Evolutionary conservation across 2,797 vertebrate species (phyloP).

Genomic region (Luscinia luscinia): DNA sequence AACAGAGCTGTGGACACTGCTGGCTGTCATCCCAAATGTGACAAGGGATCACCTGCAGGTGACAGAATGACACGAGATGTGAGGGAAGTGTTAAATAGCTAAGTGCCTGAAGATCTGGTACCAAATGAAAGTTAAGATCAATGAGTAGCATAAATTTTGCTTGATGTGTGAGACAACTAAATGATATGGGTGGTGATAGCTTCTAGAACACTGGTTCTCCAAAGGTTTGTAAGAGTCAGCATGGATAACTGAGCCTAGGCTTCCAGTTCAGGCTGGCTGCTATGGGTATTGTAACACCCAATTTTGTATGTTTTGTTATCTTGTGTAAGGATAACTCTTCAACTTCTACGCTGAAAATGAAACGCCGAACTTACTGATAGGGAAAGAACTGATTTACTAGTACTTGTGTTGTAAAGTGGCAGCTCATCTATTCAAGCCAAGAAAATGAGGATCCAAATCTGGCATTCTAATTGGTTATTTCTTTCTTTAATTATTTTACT

Average conservation of each 20-base stretch:
- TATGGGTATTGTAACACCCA: not conserved
- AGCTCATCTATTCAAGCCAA: not conserved
- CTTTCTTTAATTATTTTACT: not conserved
- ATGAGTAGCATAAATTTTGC: not conserved
- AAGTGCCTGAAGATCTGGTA: not conserved
- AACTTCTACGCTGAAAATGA: not conserved
- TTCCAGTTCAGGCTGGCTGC: not conserved
- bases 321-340: not conserved
- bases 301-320: not conserved
- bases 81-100: not conserved
- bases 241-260: not conserved
- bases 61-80: not conserved
- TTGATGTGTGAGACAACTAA: not conserved
- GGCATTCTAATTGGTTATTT: not conserved
- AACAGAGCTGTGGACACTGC: not conserved
- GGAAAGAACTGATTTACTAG: not conserved
- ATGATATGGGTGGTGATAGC: not conserved
- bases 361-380: not conserved
- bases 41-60: not conserved
- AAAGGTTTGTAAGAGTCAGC: not conserved
- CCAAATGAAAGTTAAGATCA: not conserved
- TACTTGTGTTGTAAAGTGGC: not conserved
- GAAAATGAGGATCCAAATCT: not conserved
- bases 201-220: not conserved
- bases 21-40: not conserved